Evolutionary conservation across 2,797 vertebrate species (phyloP), one percentile per base, ranked within the genome.

Genomic region (Clarias platycephalus): DNA sequence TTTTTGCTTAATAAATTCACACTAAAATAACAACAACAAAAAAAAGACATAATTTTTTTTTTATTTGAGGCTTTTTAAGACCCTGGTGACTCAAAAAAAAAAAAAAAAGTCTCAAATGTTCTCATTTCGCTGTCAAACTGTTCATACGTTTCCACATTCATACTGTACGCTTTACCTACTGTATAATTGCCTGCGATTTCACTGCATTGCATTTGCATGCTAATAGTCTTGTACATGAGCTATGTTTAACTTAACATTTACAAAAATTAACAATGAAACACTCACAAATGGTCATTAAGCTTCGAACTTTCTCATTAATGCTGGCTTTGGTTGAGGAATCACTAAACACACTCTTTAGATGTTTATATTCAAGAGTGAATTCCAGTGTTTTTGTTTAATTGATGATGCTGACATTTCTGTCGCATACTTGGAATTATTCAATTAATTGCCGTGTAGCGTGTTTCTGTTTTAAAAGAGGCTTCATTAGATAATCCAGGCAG

Each of bases 401-500:
- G 94, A 95, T 95, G 91, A 90, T 90, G 78, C 89, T 95, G 95
- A 93, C 94, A 95, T 96, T 97, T 96, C 92, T 89, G 93, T 95
- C 94, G 92, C 90, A 92, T 93, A 93, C 92, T 94, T 91, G 92
- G 90, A 94, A 94, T 94, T 92, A 93, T 94, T 90, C 88, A 90
- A 91, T 93, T 93, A 92, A 92, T 93, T 94, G 93, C 94, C 92
- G 93, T 96, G 91, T 93, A 92, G 89, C 53, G 34, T 31, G 5
- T 57, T 76, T 76, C 4, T 77, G 31, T 77, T 37, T 53, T 58
- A 58, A 13, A 60, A 37, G 57, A n/a, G 31, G 31, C 28, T 12
- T 34, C 24, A 16, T 77, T 15, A 37, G 57, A 22, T 60, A 77
- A 60, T 37, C 20, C 53, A 57, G 72, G 72, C 72, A 57, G 53